These are phyloP conservation scores for Bostrychus sinensis DNA, from an alignment of 2,113 vertebrate genomes.

Conservation along the genomic window DNA sequence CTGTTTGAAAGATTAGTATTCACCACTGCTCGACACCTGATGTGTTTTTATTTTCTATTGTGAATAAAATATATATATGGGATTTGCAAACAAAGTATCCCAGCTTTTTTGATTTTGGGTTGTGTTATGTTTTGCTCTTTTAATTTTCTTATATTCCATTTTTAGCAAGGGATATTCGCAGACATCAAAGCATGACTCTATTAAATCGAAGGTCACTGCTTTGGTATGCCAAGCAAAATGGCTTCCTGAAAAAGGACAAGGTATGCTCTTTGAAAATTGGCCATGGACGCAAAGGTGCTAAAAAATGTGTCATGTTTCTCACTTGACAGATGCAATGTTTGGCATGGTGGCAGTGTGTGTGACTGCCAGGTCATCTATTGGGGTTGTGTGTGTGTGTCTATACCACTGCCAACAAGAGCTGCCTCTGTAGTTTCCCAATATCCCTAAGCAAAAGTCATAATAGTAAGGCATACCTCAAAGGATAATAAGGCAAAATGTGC, in stretches of 20 bases:
- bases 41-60: no score
- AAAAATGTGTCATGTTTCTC: constrained; percentile 80
- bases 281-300: constrained; percentile 71
- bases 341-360: constrained; percentile 73
- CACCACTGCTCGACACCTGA: no score
- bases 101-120: neutral
- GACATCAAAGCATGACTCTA: constrained; percentile 51
- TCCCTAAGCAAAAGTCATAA: constrained; percentile 26
- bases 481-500: constrained; percentile 34
- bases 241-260: constrained; percentile 68
- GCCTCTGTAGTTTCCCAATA: constrained; percentile 45
- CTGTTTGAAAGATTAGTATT: no score
- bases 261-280: constrained; percentile 73
- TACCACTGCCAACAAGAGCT: constrained; percentile 55
- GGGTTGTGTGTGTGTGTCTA: constrained; percentile 66
- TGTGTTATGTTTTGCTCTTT: constrained; percentile 52
- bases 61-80: no score
- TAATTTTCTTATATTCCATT: constrained; percentile 48
- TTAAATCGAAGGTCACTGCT: constrained; percentile 67
- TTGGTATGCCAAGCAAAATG: constrained; percentile 66
- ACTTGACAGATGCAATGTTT: constrained; percentile 82
- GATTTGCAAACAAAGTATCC: neutral
- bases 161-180: constrained; percentile 48
- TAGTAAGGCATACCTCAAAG: constrained; percentile 20
- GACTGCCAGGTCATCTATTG: constrained; percentile 75